A percentile compares a stretch with the other conserved stretches of the same genome.
Conservation (phyloP, 2,888 invertebrate genomes). For the Synanthedon formicaeformis region DNA sequence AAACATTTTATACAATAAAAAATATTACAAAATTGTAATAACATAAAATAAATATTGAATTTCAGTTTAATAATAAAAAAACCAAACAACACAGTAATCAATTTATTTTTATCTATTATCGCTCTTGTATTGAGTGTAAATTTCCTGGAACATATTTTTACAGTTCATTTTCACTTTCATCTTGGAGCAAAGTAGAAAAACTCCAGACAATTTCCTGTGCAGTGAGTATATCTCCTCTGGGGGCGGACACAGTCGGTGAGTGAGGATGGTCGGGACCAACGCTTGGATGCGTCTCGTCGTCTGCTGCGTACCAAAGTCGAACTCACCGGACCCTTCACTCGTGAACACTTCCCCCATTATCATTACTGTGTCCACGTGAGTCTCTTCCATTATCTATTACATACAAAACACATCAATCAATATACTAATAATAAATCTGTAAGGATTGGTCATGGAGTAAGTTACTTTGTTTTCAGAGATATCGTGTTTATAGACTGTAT, state of each 20-base stretch:
- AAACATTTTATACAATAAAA: too few species aligned
- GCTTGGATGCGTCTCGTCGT: constrained; percentile 84
- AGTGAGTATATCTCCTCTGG: constrained; percentile 99
- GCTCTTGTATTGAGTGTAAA: constrained; percentile 76
- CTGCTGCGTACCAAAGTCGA: constrained; percentile 89
- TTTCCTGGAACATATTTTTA: constrained; percentile 83
- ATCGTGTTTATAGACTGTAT: too few species aligned
- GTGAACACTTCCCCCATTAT: constrained; percentile 96
- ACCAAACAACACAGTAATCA: too few species aligned
- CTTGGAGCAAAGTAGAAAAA: constrained; percentile 92
- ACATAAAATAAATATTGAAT: too few species aligned
- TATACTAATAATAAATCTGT: too few species aligned
- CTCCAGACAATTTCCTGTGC: constrained; percentile 96
- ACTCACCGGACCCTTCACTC: constrained; percentile 74
- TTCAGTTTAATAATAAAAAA: too few species aligned
- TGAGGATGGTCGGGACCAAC: constrained; percentile 92
- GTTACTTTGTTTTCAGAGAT: too few species aligned
- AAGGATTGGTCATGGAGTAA: too few species aligned
- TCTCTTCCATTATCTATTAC: constrained; percentile 84
- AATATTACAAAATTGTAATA: too few species aligned
- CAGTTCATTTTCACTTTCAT: constrained; percentile 86
- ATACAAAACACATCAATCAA: background rate
- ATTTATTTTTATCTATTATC: constrained; percentile 12
- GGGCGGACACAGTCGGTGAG: constrained; percentile 94
- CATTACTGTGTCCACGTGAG: constrained; percentile 97